A percentile compares a stretch with the other conserved stretches of the same genome.
These are phyloP conservation scores for Malacosoma neustria DNA, from an alignment of 2,888 invertebrate species.

Conservation along the genomic window DNA sequence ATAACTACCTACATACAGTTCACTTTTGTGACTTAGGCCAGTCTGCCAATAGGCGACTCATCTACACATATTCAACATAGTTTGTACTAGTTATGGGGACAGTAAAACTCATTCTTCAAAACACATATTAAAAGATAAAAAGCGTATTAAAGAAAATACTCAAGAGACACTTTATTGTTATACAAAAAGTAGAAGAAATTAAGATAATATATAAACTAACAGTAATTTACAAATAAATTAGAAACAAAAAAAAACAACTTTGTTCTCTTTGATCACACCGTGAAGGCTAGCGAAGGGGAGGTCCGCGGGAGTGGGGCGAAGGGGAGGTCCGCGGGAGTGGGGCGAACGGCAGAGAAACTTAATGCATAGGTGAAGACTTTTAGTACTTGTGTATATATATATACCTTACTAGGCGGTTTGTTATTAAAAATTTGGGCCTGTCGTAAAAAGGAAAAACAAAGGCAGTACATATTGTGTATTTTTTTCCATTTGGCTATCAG, in stretches of 20 bases:
- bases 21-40: too few species aligned
- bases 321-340: constrained; percentile 15
- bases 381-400: neutral
- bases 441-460: too few species aligned
- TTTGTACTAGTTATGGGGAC: constrained; percentile 62
- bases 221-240: constrained; percentile 71
- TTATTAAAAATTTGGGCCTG: too few species aligned
- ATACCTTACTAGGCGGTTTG: neutral
- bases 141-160: constrained; percentile 31
- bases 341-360: constrained; percentile 3
- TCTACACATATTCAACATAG: constrained; percentile 15
- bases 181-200: constrained; percentile 26
- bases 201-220: constrained; percentile 50
- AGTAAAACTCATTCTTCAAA: constrained; percentile 28
- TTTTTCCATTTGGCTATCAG: too few species aligned
- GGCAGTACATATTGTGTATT: too few species aligned
- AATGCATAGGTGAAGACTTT: neutral
- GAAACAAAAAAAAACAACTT: constrained; percentile 74
- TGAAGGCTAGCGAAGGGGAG: constrained; percentile 32
- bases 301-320: constrained; percentile 9
- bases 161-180: constrained; percentile 28
- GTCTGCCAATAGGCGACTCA: too few species aligned
- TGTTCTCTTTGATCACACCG: constrained; percentile 65
- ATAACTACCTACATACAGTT: too few species aligned
- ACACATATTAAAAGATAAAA: constrained; percentile 25